Conservation (phyloP, 2,113 vertebrate genomes). For the Perccottus glenii region DNA sequence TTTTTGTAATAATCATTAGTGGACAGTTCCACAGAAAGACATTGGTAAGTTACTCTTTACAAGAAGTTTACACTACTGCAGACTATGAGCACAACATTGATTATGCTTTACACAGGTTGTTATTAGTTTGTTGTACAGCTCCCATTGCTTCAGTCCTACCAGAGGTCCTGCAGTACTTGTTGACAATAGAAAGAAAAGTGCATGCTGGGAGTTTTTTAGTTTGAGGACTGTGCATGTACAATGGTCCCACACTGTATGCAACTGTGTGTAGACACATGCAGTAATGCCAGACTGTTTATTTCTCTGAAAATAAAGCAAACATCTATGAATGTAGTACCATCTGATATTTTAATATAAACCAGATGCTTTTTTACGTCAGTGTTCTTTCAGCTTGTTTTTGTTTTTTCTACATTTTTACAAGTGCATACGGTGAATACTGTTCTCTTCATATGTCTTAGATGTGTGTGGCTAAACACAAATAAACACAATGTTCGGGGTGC, state of each 20-base stretch:
- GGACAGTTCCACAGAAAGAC: not conserved
- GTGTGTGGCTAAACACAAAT: not conserved
- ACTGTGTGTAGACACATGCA: constrained; percentile 5
- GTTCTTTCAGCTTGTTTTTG: not conserved
- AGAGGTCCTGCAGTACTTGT: not conserved
- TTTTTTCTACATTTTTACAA: constrained; percentile 5
- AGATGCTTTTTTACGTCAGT: not conserved
- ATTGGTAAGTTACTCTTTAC: not conserved
- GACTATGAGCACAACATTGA: not conserved
- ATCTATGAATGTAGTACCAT: constrained; percentile 1
- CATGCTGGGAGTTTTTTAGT: constrained; percentile 18
- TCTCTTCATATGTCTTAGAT: not conserved
- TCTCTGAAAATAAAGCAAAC: not conserved
- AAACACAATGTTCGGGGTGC: not conserved
- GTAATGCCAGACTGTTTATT: not conserved
- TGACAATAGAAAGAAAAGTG: constrained; percentile 15
- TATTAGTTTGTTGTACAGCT: constrained; percentile 4
- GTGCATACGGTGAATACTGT: not conserved
- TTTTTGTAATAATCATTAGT: constrained; percentile 33
- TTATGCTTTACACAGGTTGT: not conserved
- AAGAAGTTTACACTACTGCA: not conserved
- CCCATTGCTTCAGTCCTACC: constrained; percentile 34
- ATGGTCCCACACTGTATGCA: not conserved
- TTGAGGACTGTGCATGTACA: constrained; percentile 22
- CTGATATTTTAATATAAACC: not conserved